Evolutionary conservation across 2,888 invertebrate species (phyloP).

Genomic region (Scotopteryx bipunctaria): DNA sequence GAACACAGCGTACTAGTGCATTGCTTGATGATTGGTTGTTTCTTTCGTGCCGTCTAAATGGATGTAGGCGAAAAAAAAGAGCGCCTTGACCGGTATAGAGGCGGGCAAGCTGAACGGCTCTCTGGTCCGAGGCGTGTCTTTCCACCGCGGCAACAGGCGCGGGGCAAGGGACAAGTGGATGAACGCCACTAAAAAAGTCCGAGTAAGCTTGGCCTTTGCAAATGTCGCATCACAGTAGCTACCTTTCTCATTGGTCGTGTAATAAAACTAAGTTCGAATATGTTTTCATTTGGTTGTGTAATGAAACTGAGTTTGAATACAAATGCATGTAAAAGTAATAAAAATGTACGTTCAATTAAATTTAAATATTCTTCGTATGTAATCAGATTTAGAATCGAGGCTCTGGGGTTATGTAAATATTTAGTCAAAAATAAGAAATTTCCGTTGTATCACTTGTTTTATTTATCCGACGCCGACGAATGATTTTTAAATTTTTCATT

Average conservation of each 20-base stretch:
- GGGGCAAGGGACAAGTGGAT: slow-evolving; percentile 85
- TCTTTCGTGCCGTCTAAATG: slow-evolving; percentile 64
- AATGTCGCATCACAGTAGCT: slow-evolving; percentile 19
- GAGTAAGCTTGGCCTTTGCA: slow-evolving; percentile 83
- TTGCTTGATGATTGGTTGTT: slow-evolving; percentile 42
- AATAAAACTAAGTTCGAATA: slow-evolving; percentile 27
- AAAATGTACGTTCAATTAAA: too few species aligned
- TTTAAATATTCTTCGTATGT: too few species aligned
- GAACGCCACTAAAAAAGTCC: slow-evolving; percentile 88
- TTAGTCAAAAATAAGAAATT: neutral
- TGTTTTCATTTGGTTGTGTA: slow-evolving; percentile 35
- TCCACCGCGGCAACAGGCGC: slow-evolving; percentile 84
- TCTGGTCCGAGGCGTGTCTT: slow-evolving; percentile 85
- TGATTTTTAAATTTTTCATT: slow-evolving; percentile 20
- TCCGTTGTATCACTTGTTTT: neutral
- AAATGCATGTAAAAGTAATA: neutral
- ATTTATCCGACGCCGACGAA: slow-evolving; percentile 1
- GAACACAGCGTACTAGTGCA: slow-evolving; percentile 23
- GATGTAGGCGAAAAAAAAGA: slow-evolving; percentile 84
- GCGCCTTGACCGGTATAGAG: slow-evolving; percentile 86
- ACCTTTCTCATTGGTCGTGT: slow-evolving; percentile 32
- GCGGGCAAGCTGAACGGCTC: slow-evolving; percentile 85
- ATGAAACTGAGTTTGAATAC: slow-evolving; percentile 29
- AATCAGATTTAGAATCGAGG: neutral
- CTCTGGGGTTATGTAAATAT: slow-evolving; percentile 7